Conservation (phyloP, 1,140 invertebrate genomes). For the Drosophila pruinosa region DNA sequence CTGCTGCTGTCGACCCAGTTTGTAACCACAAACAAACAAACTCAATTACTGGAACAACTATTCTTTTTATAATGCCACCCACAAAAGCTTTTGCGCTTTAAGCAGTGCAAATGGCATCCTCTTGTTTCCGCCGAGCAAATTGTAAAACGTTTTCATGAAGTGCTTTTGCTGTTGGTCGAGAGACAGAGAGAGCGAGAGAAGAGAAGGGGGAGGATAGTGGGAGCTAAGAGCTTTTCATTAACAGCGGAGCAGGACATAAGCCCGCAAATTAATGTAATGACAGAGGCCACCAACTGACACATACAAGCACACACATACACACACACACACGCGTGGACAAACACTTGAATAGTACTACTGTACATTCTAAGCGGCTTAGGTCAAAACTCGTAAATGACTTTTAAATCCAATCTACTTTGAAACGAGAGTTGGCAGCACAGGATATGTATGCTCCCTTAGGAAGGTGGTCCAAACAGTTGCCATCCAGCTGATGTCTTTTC, state of each 20-base stretch:
- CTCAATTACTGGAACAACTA: constrained; percentile 49
- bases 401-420: constrained; percentile 66
- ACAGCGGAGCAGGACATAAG: constrained; percentile 42
- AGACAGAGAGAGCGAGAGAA: not conserved
- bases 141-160: constrained; percentile 48
- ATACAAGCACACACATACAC: not conserved
- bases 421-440: not conserved
- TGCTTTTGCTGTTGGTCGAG: not conserved
- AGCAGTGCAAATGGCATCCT: constrained; percentile 28
- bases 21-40: constrained; percentile 44
- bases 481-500: constrained; percentile 9
- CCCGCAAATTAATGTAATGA: constrained; percentile 66
- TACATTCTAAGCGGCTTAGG: constrained; percentile 66
- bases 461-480: not conserved
- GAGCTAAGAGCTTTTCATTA: constrained; percentile 52
- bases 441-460: too few species aligned
- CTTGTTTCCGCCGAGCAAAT: constrained; percentile 28
- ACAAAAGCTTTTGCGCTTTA: constrained; percentile 20
- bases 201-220: not conserved
- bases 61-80: constrained; percentile 45
- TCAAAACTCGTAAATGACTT: constrained; percentile 68
- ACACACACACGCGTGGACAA: constrained; percentile 6
- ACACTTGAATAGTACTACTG: constrained; percentile 26
- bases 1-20: constrained; percentile 26
- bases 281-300: constrained; percentile 12